Base-by-base conservation (phyloP, 2,888 invertebrate species). In the Galerucella nymphaeae region DNA sequence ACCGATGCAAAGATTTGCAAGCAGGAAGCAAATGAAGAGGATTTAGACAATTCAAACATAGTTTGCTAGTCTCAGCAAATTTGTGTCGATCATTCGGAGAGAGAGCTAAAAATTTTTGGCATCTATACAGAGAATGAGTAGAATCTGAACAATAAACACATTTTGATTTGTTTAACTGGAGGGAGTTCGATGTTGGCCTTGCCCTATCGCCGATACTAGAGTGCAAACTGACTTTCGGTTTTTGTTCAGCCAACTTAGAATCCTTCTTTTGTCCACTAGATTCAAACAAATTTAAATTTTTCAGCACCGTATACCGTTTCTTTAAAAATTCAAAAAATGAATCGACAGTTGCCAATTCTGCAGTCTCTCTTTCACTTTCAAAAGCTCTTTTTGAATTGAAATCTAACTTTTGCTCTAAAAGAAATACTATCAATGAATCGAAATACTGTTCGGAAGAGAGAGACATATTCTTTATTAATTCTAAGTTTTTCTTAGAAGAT, bases 351-450 rank as follows among this genome's bases (percentile, higher is more conserved):
- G 38, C 18, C 9, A 48, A 45, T 20, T 14, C 1, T 10, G 13
- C 13, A 20, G 20, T 18, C 11, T 63, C 63, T 63, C 63, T 63
- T 13, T 63, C 18, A 45, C 18, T 63, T 63, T 65, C 65, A 16
- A 65, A 65, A n/a, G 53, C 50, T 16, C 65, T 30, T 16, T 18
- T 65, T 2, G 55, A 30, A 65, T 53, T 55, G 6, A 53, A 65
- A 55, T 65, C 65, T 38, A 65, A 53, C 11, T 65, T 65, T 38
- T 65, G 30, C 13, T 65, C 55, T n/a, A 65, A n/a, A 8, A 65
- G 30, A 53, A 38, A 53, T 11, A 38, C 38, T 38, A 65, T 53
- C 1, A 65, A 16, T 14, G 38, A 30, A 10, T 65, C 65, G 53
- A 65, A 55, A 65, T 38, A 14, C 16, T 53, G 9, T 30, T 65